Evolutionary conservation across 2,797 vertebrate species (phyloP).

Genomic region (Spatula versicolor): DNA sequence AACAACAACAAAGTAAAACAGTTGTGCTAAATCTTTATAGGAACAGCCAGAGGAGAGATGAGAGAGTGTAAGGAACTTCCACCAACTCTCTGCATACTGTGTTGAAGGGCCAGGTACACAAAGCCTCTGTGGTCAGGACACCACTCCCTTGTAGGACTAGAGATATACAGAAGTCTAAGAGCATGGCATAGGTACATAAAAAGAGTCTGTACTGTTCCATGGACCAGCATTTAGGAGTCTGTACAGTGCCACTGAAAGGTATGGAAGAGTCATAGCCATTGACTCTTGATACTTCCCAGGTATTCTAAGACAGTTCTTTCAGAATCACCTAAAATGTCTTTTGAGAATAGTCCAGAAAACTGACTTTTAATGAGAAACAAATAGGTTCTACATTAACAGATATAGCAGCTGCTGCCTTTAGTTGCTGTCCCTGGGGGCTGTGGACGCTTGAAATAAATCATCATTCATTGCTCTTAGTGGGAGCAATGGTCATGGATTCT

Average conservation of each 20-base stretch:
- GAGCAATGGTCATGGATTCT: neutral
- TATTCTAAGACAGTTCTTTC: neutral
- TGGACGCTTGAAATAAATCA: neutral
- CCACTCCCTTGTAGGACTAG: neutral
- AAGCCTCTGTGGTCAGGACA: neutral
- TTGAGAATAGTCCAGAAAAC: neutral
- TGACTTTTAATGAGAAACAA: neutral
- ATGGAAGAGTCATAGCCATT: neutral
- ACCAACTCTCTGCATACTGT: neutral
- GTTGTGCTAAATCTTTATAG: neutral
- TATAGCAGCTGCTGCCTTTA: neutral
- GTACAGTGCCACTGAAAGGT: neutral
- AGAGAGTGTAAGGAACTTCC: neutral
- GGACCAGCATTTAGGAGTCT: neutral
- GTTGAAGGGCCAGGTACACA: neutral
- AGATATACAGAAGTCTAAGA: neutral
- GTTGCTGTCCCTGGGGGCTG: neutral
- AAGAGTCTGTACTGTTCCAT: neutral
- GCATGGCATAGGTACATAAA: neutral
- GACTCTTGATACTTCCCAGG: neutral
- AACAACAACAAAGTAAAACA: neutral
- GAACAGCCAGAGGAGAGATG: neutral
- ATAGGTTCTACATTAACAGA: neutral
- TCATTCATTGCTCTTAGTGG: neutral
- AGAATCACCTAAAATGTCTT: neutral